Percentiles rank a stretch among this genome's conserved stretches.
Conservation (phyloP, 53 echinoderm and acorn worm genomes). For the Holothuria scabra region DNA sequence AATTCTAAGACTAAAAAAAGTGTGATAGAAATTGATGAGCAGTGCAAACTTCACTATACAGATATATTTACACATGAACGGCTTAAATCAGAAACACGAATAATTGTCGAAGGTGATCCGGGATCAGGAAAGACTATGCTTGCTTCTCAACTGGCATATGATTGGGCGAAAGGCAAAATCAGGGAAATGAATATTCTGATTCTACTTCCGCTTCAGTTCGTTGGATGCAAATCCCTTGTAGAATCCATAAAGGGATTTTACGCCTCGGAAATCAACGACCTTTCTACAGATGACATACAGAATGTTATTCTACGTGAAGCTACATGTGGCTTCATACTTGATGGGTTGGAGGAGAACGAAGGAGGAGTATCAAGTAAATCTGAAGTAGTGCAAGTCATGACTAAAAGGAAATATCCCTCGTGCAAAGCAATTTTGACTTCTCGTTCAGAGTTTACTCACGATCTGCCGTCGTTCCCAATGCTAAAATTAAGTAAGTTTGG, state of each 20-base stretch:
- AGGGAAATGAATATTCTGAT: background rate
- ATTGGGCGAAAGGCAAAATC: background rate
- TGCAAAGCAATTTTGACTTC: constrained; percentile 7
- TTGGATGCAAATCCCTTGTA: background rate
- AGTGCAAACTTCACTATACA: background rate
- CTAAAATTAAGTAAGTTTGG: constrained; percentile 11
- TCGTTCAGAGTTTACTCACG: background rate
- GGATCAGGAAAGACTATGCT: background rate
- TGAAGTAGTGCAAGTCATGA: constrained; percentile 18
- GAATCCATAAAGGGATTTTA: background rate
- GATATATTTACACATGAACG: constrained; percentile 7
- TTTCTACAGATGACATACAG: constrained; percentile 5
- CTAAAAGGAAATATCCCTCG: background rate
- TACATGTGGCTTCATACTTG: constrained; percentile 3
- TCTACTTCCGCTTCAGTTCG: background rate
- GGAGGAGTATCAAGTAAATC: background rate
- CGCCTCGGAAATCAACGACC: background rate
- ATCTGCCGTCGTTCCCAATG: constrained; percentile 11
- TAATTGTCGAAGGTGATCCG: constrained; percentile 8
- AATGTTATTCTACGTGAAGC: background rate
- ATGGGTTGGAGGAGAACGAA: constrained; percentile 20
- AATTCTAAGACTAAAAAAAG: background rate
- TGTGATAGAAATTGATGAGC: background rate
- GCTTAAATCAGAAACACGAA: background rate
- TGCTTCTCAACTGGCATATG: background rate